Conservation (phyloP, 2,113 vertebrate species). For the Mohoua ochrocephala region DNA sequence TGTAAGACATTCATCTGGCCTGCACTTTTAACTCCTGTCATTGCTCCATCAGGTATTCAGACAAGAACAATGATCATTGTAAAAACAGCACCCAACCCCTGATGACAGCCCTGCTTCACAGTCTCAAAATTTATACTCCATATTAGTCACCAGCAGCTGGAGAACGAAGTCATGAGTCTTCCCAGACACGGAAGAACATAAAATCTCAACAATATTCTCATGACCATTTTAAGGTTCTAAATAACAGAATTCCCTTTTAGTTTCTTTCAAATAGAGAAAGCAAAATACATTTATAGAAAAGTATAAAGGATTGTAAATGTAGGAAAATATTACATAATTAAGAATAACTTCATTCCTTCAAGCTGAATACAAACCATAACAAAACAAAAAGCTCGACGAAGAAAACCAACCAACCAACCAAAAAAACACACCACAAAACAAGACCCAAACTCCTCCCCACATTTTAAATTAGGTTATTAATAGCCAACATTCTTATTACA, state of each 20-base stretch:
- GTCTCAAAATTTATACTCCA: neutral
- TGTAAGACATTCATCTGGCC: neutral
- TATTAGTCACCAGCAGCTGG: neutral
- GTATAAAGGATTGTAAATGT: neutral
- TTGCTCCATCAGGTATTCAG: neutral
- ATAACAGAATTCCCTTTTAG: neutral
- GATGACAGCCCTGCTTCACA: neutral
- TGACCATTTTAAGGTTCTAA: neutral
- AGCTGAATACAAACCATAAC: neutral
- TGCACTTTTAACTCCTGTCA: neutral
- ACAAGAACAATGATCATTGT: neutral
- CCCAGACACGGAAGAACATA: neutral
- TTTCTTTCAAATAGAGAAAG: neutral
- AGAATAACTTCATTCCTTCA: neutral
- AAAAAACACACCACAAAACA: neutral
- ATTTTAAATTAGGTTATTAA: neutral
- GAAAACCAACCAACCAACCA: neutral
- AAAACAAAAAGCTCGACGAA: neutral
- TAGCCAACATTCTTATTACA: neutral
- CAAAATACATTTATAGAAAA: neutral
- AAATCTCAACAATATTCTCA: neutral
- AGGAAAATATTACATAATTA: neutral
- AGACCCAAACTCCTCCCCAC: fast-evolving
- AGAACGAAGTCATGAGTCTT: neutral
- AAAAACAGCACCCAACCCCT: neutral